These are phyloP conservation scores for Pseudopodoces humilis DNA, from an alignment of 2,113 vertebrate genomes.

Conservation along the genomic window DNA sequence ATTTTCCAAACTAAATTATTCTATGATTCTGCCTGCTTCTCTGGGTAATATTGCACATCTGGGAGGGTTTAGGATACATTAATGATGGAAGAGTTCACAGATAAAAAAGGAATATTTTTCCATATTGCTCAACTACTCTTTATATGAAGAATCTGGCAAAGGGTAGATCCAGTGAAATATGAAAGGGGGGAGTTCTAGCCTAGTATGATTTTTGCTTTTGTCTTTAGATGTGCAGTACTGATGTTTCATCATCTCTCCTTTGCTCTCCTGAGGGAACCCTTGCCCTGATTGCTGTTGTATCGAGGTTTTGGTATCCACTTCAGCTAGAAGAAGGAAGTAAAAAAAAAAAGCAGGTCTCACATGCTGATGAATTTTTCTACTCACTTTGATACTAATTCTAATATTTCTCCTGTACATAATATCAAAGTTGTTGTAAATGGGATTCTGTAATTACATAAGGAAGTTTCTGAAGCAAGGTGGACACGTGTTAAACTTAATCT, in stretches of 20 bases:
- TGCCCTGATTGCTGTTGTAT: background rate
- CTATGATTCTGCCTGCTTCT: background rate
- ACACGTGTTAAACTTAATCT: background rate
- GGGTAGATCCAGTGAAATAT: background rate
- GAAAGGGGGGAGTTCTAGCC: background rate
- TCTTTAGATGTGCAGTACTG: background rate
- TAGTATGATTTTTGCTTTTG: background rate
- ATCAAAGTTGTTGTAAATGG: background rate
- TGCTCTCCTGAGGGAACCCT: background rate
- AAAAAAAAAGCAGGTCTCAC: accelerated
- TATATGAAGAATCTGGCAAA: background rate
- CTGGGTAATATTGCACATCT: background rate
- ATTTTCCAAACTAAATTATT: background rate
- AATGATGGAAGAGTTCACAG: background rate
- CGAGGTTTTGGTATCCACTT: background rate
- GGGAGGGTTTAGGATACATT: background rate
- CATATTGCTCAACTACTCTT: background rate
- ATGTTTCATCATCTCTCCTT: accelerated
- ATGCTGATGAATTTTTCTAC: background rate
- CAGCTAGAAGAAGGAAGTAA: background rate
- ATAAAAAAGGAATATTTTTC: background rate
- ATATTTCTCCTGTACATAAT: background rate
- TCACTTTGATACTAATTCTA: background rate
- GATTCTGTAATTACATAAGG: background rate
- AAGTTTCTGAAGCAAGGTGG: background rate